A percentile compares a stretch with the other conserved stretches of the same genome.
Conservation (phyloP, 2,113 vertebrate species). For the Mastomys coucha region DNA sequence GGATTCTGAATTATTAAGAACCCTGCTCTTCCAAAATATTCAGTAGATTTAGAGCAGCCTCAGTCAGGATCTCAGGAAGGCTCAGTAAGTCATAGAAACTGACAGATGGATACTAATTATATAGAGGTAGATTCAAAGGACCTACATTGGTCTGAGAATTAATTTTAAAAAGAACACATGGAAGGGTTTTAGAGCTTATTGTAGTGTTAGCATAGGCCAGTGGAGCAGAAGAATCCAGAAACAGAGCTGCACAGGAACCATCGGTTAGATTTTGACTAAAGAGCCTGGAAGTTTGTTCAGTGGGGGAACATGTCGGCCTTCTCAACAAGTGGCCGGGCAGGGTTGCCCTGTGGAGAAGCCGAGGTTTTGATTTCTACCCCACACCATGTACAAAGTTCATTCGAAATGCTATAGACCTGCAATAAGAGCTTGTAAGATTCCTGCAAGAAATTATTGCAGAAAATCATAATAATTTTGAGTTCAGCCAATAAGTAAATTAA, state of each 20-base stretch:
- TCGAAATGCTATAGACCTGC: background rate
- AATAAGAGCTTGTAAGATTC: background rate
- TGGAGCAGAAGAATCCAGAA: slow-evolving; percentile 24
- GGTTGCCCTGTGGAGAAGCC: background rate
- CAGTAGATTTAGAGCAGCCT: slow-evolving; percentile 22
- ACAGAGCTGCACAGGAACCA: background rate
- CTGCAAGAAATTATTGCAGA: slow-evolving; percentile 19
- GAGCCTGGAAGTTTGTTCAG: background rate
- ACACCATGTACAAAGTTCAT: background rate
- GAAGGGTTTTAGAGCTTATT: slow-evolving; percentile 10
- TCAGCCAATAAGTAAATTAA: background rate
- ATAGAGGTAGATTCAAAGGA: background rate
- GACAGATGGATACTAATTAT: background rate
- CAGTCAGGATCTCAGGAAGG: background rate
- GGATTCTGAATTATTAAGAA: background rate
- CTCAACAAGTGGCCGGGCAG: background rate
- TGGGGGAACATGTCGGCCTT: background rate
- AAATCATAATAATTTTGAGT: slow-evolving; percentile 2
- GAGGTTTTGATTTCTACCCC: background rate
- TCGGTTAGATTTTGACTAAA: slow-evolving; percentile 7
- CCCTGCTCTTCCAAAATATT: background rate
- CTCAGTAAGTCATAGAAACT: slow-evolving; percentile 30
- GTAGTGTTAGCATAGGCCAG: background rate
- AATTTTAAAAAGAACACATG: slow-evolving; percentile 35
- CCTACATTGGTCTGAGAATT: background rate